phyloP scores from a whole-genome alignment of 2,888 invertebrate species.

The Ernsta delagoae region DNA sequence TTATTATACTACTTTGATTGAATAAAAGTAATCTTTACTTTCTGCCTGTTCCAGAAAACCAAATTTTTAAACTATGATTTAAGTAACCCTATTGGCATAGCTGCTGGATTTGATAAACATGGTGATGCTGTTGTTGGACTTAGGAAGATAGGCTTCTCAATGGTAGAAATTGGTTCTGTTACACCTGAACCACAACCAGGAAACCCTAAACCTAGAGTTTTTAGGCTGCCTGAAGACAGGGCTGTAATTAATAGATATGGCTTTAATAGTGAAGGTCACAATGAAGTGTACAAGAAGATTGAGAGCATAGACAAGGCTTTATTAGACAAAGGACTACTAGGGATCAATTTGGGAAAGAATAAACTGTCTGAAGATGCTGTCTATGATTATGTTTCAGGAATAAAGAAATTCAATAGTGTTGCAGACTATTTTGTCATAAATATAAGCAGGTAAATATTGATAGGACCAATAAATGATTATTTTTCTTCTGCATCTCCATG shows the following conservation, averaged over 20 bases:
- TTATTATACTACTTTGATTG: too few relatives aligned
- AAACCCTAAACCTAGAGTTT: slow-evolving; percentile 96
- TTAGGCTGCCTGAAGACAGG: slow-evolving; percentile 92
- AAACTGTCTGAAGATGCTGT: slow-evolving; percentile 90
- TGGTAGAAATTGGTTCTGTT: slow-evolving; percentile 98
- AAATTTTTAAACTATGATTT: slow-evolving; percentile 89
- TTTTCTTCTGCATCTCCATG: too few relatives aligned
- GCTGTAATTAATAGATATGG: slow-evolving; percentile 96
- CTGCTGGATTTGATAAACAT: slow-evolving; percentile 99
- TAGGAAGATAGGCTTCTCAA: slow-evolving; percentile 94
- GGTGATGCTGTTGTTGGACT: slow-evolving; percentile 95
- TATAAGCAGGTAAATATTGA: slow-evolving; percentile 89
- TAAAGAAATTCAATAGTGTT: slow-evolving; percentile 91
- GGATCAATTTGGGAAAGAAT: slow-evolving; percentile 98
- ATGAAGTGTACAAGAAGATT: slow-evolving; percentile 88
- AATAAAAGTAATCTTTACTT: too few relatives aligned
- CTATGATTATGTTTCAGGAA: slow-evolving; percentile 94
- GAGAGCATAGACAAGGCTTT: slow-evolving; percentile 78
- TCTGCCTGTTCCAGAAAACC: slow-evolving; percentile 82
- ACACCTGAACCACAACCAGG: slow-evolving; percentile 97
- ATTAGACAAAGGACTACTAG: slow-evolving; percentile 88
- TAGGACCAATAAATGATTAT: neutral
- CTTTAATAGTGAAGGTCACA: slow-evolving; percentile 98
- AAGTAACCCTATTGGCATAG: slow-evolving; percentile 97
- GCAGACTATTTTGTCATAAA: slow-evolving; percentile 99